phyloP scores from a whole-genome alignment of 1,140 invertebrate genomes.

The Lasaia peninsularis region DNA sequence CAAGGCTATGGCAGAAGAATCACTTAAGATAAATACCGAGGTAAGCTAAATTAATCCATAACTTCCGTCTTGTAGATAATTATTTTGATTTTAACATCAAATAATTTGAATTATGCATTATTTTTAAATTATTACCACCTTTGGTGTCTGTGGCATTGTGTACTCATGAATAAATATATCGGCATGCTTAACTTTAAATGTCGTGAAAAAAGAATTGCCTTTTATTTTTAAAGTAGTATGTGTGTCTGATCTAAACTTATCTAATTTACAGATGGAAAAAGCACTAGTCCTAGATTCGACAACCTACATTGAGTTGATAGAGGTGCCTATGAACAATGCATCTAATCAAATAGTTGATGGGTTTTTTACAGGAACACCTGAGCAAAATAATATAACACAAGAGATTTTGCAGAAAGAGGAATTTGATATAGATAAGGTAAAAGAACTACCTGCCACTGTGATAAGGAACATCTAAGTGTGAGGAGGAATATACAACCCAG shows the following conservation, averaged over 20 bases:
- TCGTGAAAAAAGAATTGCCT: too few species aligned
- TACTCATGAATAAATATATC: too few species aligned
- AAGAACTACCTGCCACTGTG: too few species aligned
- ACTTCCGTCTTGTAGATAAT: too few species aligned
- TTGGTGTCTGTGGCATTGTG: too few species aligned
- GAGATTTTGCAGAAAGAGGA: conserved; percentile 33
- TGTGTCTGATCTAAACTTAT: conserved; percentile 3
- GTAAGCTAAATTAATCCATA: conserved; percentile 4
- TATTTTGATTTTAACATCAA: too few species aligned
- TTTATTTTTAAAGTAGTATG: conserved; percentile 1
- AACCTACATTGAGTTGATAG: conserved; percentile 53
- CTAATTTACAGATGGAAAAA: conserved; percentile 33
- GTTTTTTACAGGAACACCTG: conserved; percentile 38
- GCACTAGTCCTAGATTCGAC: conserved; percentile 30
- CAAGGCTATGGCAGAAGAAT: conserved; percentile 43
- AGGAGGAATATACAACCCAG: too few species aligned
- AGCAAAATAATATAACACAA: conserved; percentile 26
- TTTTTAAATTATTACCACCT: too few species aligned
- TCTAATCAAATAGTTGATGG: conserved; percentile 49
- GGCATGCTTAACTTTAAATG: too few species aligned
- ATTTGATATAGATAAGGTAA: conserved; percentile 47
- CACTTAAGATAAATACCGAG: conserved; percentile 29
- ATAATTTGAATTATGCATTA: too few species aligned
- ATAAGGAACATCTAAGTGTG: too few species aligned
- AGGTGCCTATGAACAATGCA: conserved; percentile 44